These are phyloP conservation scores for Nasonia vitripennis DNA, from an alignment of 1,140 invertebrate genomes.

Conservation along the genomic window DNA sequence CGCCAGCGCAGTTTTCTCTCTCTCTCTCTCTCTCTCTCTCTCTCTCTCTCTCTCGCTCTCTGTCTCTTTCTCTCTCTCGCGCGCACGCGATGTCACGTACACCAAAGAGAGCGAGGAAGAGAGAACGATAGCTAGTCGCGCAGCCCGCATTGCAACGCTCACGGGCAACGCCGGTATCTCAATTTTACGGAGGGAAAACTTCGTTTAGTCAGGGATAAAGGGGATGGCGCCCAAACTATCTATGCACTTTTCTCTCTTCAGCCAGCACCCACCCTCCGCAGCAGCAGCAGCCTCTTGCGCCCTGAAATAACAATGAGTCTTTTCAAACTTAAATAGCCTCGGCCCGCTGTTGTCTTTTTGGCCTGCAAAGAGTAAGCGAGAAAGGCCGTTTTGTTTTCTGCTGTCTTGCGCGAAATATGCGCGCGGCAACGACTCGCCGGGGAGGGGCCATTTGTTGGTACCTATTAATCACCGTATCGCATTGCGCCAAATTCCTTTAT, in stretches of 20 bases:
- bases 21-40: conserved; percentile 12
- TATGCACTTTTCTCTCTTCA: conserved; percentile 18
- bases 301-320: conserved; percentile 46
- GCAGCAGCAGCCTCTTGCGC: not conserved
- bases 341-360: not conserved
- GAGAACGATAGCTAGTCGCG: not conserved
- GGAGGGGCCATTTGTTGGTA: not conserved
- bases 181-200: conserved; percentile 52
- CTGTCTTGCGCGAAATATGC: not conserved
- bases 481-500: not conserved
- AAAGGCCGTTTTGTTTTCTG: not conserved
- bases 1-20: not conserved
- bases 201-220: conserved; percentile 41
- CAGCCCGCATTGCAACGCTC: conserved; percentile 35
- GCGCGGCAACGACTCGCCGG: not conserved
- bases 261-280: not conserved
- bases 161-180: conserved; percentile 25
- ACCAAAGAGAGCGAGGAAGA: conserved; percentile 9
- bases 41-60: no score
- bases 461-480: not conserved
- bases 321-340: conserved; percentile 44
- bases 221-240: not conserved
- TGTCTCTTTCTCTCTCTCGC: not conserved
- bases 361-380: not conserved
- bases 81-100: conserved; percentile 6